These are phyloP conservation scores for rat (Rattus norvegicus) DNA, from an alignment of 2,113 vertebrate genomes.

Conservation along the genomic window GRCr8 NC_086036.1:75827001-75827500, in stretches of 20 bases:
- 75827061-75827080: not conserved
- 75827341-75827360: no score
- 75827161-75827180: not conserved
- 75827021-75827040: not conserved
- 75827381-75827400: not conserved
- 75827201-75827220: not conserved
- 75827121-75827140: not conserved
- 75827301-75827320: not conserved
- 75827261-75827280: not conserved
- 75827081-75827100: not conserved
- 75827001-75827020: not conserved
- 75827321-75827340: accelerated
- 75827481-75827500: not conserved
- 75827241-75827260: not conserved
- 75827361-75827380: not conserved
- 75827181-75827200: not conserved
- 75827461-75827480: not conserved
- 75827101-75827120: not conserved
- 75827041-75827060: not conserved
- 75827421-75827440: accelerated
- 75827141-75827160: not conserved
- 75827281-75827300: not conserved
- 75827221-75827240: not conserved
- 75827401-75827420: not conserved
- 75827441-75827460: not conserved